Conservation (phyloP, 2,797 vertebrate genomes). For the Darevskia nairensis region DNA sequence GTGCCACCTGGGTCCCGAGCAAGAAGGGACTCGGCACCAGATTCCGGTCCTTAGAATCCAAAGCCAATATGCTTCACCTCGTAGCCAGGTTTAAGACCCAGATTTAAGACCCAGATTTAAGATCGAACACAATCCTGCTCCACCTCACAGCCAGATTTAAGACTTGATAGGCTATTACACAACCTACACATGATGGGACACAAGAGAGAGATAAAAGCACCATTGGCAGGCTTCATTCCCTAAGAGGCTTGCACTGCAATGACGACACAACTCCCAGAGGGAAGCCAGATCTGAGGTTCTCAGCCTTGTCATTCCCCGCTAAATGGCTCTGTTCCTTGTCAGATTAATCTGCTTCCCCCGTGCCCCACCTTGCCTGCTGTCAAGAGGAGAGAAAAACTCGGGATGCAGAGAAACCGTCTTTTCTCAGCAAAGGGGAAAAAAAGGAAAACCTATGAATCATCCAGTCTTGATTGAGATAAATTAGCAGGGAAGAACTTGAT, state of each 20-base stretch:
- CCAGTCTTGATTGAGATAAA: slow-evolving; percentile 29
- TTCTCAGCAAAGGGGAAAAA: not conserved
- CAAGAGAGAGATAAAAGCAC: no score
- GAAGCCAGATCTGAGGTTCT: not conserved
- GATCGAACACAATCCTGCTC: no score
- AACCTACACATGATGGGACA: not conserved
- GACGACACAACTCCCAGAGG: not conserved
- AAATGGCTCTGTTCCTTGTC: not conserved
- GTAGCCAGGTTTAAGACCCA: not conserved
- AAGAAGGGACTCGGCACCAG: no score
- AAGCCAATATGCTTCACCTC: no score
- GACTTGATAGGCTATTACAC: not conserved
- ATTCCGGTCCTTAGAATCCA: no score
- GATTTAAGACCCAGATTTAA: no score
- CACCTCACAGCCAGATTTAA: not conserved
- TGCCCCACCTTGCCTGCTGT: not conserved
- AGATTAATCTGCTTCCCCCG: slow-evolving; percentile 4
- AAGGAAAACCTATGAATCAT: slow-evolving; percentile 10
- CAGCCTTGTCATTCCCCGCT: not conserved
- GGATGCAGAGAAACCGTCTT: not conserved
- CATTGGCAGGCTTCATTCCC: not conserved
- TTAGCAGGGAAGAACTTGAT: slow-evolving; percentile 31
- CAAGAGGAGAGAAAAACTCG: slow-evolving; percentile 21
- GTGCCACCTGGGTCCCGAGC: no score
- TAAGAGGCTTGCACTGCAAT: not conserved